A percentile compares a stretch with the other conserved stretches of the same genome.
phyloP scores from a whole-genome alignment of 2,888 invertebrate species.

The Arctia plantaginis region DNA sequence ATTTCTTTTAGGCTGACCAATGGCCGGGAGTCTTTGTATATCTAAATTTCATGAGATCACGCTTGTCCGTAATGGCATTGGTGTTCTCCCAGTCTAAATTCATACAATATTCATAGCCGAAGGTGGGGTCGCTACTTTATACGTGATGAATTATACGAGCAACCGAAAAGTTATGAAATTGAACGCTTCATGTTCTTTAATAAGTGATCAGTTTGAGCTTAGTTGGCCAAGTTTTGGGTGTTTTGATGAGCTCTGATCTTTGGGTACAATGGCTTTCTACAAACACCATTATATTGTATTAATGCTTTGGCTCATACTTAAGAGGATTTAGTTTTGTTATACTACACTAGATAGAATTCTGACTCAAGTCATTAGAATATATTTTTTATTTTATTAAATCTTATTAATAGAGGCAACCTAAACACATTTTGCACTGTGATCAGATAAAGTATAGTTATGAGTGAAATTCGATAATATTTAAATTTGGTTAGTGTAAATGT shows the following conservation, averaged over 20 bases:
- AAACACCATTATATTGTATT: conserved; percentile 9
- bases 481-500: no score
- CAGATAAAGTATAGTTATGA: no score
- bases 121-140: conserved; percentile 41
- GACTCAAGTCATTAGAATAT: not conserved
- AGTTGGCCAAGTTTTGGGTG: conserved; percentile 15
- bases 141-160: conserved; percentile 40
- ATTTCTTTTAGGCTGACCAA: conserved; percentile 41
- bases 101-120: conserved; percentile 59
- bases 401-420: no score
- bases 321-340: not conserved
- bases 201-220: conserved; percentile 30
- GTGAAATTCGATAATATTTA: no score
- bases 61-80: conserved; percentile 53
- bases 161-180: conserved; percentile 41
- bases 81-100: conserved; percentile 56
- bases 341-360: not conserved
- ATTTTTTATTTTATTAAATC: no score
- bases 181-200: conserved; percentile 31
- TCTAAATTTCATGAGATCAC: conserved; percentile 61
- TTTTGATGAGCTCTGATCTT: conserved; percentile 12
- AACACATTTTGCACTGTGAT: no score
- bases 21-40: conserved; percentile 32
- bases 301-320: conserved; percentile 5
- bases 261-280: conserved; percentile 7